A percentile compares a stretch with the other conserved stretches of the same genome.
Conservation (phyloP, 1,140 invertebrate genomes). For the Himalopsyche phryganea region DNA sequence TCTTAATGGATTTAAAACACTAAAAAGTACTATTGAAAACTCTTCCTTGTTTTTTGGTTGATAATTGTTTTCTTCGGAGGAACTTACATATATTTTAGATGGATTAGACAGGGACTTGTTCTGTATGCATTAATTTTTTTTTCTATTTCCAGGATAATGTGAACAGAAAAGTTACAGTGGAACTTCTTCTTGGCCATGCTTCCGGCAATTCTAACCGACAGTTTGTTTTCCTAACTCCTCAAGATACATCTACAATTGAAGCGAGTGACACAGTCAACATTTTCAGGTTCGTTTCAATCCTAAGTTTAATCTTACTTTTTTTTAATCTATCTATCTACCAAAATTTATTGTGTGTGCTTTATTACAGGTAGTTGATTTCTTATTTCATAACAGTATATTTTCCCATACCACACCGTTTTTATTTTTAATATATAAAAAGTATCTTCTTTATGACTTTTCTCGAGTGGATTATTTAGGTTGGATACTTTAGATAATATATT, state of each 20-base stretch:
- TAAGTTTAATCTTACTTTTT: background rate
- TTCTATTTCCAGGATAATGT: constrained; percentile 63
- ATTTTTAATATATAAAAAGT: too few relatives aligned
- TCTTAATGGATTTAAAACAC: background rate
- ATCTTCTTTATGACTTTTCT: too few relatives aligned
- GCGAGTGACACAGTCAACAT: constrained; percentile 55
- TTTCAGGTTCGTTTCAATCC: constrained; percentile 41
- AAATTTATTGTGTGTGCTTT: background rate
- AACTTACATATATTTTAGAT: too few relatives aligned
- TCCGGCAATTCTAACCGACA: constrained; percentile 58
- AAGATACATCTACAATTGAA: constrained; percentile 60
- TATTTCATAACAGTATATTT: too few relatives aligned
- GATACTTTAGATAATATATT: too few relatives aligned
- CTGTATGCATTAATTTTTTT: constrained; percentile 13
- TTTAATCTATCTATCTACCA: background rate
- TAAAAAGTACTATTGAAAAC: background rate
- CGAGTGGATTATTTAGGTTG: too few relatives aligned
- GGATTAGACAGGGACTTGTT: too few relatives aligned
- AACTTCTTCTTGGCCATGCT: constrained; percentile 65
- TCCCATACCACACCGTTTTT: too few relatives aligned
- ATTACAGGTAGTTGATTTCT: background rate
- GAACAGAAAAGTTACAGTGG: constrained; percentile 66
- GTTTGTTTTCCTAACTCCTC: constrained; percentile 74
- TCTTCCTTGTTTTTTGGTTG: background rate
- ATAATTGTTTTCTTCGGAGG: too few relatives aligned